Evolutionary conservation across 1,140 invertebrate genomes (phyloP).

Genomic region (Drosophila pandora): DNA sequence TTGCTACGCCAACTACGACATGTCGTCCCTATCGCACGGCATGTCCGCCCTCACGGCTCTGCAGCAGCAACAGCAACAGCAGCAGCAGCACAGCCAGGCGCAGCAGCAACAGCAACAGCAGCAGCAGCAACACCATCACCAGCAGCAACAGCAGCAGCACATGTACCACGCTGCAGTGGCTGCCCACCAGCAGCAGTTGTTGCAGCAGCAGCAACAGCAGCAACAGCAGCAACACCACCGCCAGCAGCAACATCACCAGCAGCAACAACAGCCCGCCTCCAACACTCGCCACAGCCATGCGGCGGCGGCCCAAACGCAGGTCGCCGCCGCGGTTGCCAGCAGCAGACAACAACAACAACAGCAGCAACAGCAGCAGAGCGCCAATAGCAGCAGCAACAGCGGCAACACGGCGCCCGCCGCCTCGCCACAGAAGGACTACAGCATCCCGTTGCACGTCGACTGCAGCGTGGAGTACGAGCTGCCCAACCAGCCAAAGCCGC

Average conservation of each 20-base stretch:
- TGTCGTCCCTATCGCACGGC: constrained; percentile 71
- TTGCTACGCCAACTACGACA: constrained; percentile 83
- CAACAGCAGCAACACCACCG: constrained; percentile 30
- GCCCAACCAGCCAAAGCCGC: constrained; percentile 91
- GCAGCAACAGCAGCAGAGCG: constrained; percentile 46
- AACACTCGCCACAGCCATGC: constrained; percentile 49
- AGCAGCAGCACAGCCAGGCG: constrained; percentile 61
- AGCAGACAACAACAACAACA: constrained; percentile 58
- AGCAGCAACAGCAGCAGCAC: constrained; percentile 74
- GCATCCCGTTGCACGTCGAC: constrained; percentile 91
- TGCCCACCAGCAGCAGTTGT: constrained; percentile 70
- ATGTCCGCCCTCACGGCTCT: constrained; percentile 55
- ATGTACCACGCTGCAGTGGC: constrained; percentile 66
- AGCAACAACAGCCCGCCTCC: constrained; percentile 49
- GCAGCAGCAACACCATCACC: constrained; percentile 55
- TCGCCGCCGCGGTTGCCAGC: constrained; percentile 55
- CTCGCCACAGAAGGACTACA: constrained; percentile 87
- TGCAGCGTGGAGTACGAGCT: constrained; percentile 94
- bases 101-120: constrained; percentile 62
- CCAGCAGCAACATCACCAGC: constrained; percentile 56
- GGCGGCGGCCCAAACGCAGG: constrained; percentile 63
- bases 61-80: constrained; percentile 59
- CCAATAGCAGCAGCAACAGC: constrained; percentile 49
- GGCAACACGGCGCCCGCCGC: constrained; percentile 29
- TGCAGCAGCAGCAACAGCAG: constrained; percentile 65